Base-by-base conservation (phyloP, 2,797 vertebrate species). In the Protonibea diacanthus region DNA sequence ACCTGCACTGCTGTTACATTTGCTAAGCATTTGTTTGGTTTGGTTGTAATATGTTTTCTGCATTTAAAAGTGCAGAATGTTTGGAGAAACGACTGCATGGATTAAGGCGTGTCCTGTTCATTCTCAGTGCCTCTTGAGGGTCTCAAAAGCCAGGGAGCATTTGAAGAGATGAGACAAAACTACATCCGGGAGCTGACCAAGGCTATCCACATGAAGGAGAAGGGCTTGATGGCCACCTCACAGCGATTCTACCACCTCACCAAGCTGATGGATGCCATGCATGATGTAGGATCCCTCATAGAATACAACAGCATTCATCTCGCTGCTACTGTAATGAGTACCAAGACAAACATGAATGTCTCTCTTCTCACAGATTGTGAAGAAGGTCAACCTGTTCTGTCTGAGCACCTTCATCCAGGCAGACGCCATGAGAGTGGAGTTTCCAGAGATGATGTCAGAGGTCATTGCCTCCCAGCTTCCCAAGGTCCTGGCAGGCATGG, bases 381-480 rank as follows among this genome's bases (percentile, higher is more conserved):
- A 99, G 91, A 98, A 98, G 80, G 96, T 99, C 91, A 97, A 98
- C 89, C 96, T 99, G 73, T 99, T 95, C 95, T 99, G 98, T 85
- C 90, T 99, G 92, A 99, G 96, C 86, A 99, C 98, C 21, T 99
- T 97, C 92, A 96, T 99, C 88, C 98, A 99, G 92, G 99, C 98
- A 0, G 97, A 97, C 18, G 86, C 97, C 69, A 95, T 99, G 95
- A 97, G 95, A 29, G 97, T 99, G 82, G 98, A 99, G 92, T 99
- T 99, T 82, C 98, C 98, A 0, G 98, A 99, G 93, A 99, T 99
- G 98, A 99, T 99, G 98, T 95, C 98, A 20, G 98, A 99, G 93
- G 97, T 99, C 79, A 99, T 99, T 76, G 95, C 97, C 62, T 98
- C 98, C 27, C 98, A 99, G 87, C 93, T 99, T 57, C 98, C 98